A percentile compares a stretch with the other conserved stretches of the same genome.
Conservation (phyloP, 2,113 vertebrate species). For the Nothocercus nigrocapillus region DNA sequence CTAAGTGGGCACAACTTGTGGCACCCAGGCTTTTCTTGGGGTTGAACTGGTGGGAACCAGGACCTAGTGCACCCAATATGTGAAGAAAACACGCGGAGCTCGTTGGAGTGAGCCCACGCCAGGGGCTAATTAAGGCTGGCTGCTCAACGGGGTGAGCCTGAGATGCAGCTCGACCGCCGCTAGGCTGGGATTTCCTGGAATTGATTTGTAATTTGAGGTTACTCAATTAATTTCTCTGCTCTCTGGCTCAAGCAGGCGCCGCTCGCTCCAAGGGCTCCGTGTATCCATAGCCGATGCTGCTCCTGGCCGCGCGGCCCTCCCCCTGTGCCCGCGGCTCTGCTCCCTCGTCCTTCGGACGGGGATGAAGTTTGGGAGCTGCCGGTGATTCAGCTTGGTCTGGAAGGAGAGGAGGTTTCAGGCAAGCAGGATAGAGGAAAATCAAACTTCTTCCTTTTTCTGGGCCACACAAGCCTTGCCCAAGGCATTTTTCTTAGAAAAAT, state of each 20-base stretch:
- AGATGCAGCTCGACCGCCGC: not conserved
- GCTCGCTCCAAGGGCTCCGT: not conserved
- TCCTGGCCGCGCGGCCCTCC: accelerated
- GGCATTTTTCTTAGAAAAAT: conserved; percentile 50
- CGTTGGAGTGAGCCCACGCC: not conserved
- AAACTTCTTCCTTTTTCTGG: conserved; percentile 54
- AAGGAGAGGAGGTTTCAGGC: not conserved
- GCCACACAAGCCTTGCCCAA: conserved; percentile 69
- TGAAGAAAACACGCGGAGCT: not conserved
- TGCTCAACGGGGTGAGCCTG: conserved; percentile 49
- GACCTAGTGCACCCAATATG: not conserved
- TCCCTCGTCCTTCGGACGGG: not conserved
- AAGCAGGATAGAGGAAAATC: conserved; percentile 29
- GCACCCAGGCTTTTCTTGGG: conserved; percentile 11
- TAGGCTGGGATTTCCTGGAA: conserved; percentile 69
- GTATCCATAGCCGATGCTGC: not conserved
- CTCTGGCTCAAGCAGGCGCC: not conserved
- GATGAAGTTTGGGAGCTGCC: not conserved
- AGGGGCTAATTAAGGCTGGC: conserved; percentile 61
- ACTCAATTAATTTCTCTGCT: conserved; percentile 61
- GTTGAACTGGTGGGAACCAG: conserved; percentile 23
- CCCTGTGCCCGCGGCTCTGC: not conserved
- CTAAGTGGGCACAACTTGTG: accelerated
- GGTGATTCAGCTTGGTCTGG: not conserved
- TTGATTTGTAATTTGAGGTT: conserved; percentile 75